Conservation (phyloP, 2,888 invertebrate species). For the Oligia strigilis region DNA sequence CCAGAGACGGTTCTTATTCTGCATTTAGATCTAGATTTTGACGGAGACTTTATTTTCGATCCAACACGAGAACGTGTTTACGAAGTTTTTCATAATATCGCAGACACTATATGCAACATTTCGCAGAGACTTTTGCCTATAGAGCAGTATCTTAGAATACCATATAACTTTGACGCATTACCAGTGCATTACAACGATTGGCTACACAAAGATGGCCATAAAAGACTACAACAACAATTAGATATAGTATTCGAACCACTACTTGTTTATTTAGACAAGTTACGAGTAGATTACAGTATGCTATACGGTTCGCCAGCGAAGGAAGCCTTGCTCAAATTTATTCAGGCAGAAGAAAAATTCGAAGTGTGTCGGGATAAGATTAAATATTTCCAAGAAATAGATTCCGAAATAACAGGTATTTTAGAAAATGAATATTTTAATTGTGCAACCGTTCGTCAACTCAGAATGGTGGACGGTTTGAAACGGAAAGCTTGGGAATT, state of each 20-base stretch:
- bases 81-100: constrained; percentile 90
- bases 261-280: constrained; percentile 87
- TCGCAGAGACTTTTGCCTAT: constrained; percentile 91
- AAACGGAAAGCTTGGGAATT: constrained; percentile 90
- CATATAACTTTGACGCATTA: constrained; percentile 86
- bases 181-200: constrained; percentile 91
- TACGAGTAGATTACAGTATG: constrained; percentile 90
- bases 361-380: constrained; percentile 91
- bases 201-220: constrained; percentile 88
- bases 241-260: constrained; percentile 90
- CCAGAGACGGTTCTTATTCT: constrained; percentile 91
- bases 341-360: constrained; percentile 89
- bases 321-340: constrained; percentile 84
- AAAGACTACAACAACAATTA: constrained; percentile 88
- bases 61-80: constrained; percentile 91
- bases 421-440: constrained; percentile 93
- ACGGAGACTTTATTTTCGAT: constrained; percentile 89
- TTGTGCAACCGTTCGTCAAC: constrained; percentile 91
- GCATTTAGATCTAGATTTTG: constrained; percentile 90
- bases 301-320: constrained; percentile 89
- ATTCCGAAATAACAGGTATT: constrained; percentile 91
- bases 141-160: constrained; percentile 86
- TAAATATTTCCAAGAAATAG: constrained; percentile 90
- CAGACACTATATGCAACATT: constrained; percentile 89
- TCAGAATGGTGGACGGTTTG: constrained; percentile 91